phyloP scores from a whole-genome alignment of 2,797 vertebrate genomes.

The Pelobates cultripes region DNA sequence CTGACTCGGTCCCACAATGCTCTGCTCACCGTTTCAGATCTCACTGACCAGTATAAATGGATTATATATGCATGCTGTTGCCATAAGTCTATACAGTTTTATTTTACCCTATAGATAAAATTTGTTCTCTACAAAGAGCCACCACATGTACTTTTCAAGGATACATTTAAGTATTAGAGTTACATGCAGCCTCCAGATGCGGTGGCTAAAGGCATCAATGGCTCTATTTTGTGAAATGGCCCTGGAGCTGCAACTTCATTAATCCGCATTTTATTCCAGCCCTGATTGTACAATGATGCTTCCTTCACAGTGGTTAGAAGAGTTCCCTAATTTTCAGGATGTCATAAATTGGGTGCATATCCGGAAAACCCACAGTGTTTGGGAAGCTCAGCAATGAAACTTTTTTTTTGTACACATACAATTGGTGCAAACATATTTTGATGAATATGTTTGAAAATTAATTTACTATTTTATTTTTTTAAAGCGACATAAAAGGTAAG shows the following conservation, averaged over 20 bases:
- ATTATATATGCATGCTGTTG: too few species aligned
- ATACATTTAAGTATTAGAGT: too few species aligned
- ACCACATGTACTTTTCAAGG: too few species aligned
- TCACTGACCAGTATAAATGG: too few species aligned
- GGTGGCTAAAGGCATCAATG: not conserved
- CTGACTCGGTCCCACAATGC: too few species aligned
- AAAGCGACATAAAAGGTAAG: not conserved
- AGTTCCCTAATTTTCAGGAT: constrained; percentile 2
- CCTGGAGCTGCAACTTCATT: not conserved
- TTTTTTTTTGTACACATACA: not conserved
- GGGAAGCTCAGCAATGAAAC: not conserved
- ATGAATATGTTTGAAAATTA: not conserved
- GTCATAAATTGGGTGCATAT: not conserved
- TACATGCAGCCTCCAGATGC: too few species aligned
- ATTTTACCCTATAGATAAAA: too few species aligned
- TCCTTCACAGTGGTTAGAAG: not conserved
- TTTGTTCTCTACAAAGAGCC: too few species aligned
- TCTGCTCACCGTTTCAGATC: too few species aligned
- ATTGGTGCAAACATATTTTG: not conserved
- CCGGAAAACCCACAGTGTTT: not conserved
- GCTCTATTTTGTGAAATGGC: not conserved
- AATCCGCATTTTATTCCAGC: not conserved
- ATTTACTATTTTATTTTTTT: not conserved
- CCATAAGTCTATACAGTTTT: too few species aligned
- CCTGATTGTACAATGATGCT: not conserved